Conservation (phyloP, 2,888 invertebrate species). For the Plemyria rubiginata region DNA sequence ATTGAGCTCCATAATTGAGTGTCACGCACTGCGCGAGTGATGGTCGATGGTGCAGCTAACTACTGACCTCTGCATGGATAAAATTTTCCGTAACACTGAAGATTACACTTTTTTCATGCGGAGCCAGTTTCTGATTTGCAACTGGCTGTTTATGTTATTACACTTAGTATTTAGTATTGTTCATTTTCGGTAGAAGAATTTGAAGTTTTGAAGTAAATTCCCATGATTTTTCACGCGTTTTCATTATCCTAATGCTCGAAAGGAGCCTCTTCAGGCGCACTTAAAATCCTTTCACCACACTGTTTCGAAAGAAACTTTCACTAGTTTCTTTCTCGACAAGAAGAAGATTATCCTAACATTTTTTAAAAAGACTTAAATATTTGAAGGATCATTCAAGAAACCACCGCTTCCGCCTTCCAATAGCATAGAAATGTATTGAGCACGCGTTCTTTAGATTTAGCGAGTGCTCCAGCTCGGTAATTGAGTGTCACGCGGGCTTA, state of each 20-base stretch:
- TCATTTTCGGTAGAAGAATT: neutral
- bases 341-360: too few species aligned
- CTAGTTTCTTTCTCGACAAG: too few species aligned
- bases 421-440: neutral
- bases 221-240: too few species aligned
- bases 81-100: slow-evolving; percentile 11
- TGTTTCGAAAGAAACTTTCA: too few species aligned
- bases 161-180: too few species aligned
- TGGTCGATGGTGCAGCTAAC: slow-evolving; percentile 20
- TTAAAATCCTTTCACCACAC: too few species aligned
- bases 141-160: too few species aligned
- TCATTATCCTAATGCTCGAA: too few species aligned
- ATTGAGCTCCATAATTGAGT: slow-evolving; percentile 77
- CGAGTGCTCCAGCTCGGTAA: neutral
- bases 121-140: too few species aligned
- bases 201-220: neutral
- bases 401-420: neutral
- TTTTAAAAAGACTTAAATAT: too few species aligned
- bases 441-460: neutral
- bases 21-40: slow-evolving; percentile 67
- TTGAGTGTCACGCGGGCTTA: slow-evolving; percentile 3
- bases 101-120: too few species aligned
- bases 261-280: too few species aligned
- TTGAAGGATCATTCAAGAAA: neutral
- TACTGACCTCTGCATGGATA: slow-evolving; percentile 3